Evolutionary conservation across 2,113 vertebrate species (phyloP).

Genomic region (Cyanocitta stelleri): DNA sequence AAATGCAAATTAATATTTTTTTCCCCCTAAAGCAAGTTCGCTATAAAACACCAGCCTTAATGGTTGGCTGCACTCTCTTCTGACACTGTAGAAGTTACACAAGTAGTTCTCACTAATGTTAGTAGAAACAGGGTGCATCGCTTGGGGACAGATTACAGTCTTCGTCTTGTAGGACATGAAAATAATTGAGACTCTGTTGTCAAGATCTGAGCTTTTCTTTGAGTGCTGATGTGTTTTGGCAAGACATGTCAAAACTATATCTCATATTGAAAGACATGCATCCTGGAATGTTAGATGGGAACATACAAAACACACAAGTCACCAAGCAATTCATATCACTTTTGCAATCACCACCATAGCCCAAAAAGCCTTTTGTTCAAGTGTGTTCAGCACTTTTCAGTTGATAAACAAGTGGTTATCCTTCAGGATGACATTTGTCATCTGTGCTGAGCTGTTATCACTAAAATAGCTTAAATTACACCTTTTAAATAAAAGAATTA

Average conservation of each 20-base stretch:
- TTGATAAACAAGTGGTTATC: not conserved
- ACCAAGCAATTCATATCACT: not conserved
- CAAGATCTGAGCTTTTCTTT: not conserved
- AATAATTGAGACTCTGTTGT: constrained; percentile 46
- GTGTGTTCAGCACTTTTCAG: not conserved
- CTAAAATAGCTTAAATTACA: not conserved
- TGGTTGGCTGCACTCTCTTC: not conserved
- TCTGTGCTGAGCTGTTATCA: not conserved
- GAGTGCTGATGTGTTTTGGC: not conserved
- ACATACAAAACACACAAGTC: not conserved
- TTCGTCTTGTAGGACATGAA: not conserved
- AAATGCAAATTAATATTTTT: not conserved
- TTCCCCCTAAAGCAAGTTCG: not conserved
- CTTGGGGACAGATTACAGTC: constrained; percentile 39
- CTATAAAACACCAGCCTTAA: not conserved
- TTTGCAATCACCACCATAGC: not conserved
- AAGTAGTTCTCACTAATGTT: not conserved
- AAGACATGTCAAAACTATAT: not conserved
- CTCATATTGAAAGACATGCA: not conserved
- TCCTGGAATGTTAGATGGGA: not conserved
- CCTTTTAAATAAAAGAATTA: not conserved
- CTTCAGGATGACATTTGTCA: not conserved
- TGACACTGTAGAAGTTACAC: not conserved
- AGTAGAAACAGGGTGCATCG: not conserved
- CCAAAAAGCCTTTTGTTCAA: not conserved